A percentile compares a stretch with the other conserved stretches of the same genome.
Conservation (phyloP, 2,888 invertebrate species). For the Megastigmus dorsalis region DNA sequence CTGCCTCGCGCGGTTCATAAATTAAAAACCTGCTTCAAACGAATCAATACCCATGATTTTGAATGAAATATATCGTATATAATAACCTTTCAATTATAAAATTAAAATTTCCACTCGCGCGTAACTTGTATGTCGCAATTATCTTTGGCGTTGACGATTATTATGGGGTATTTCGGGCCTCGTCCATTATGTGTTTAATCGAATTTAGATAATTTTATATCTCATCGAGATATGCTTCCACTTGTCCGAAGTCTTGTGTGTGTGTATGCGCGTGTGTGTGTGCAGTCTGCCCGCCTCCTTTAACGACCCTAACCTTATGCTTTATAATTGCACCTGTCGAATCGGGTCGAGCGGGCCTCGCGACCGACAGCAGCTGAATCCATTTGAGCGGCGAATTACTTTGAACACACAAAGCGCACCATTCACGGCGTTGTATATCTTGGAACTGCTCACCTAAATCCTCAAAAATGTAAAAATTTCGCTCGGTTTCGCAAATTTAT, state of each 20-base stretch:
- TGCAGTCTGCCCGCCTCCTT: too few species aligned
- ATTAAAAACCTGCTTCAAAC: too few species aligned
- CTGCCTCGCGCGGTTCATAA: neutral
- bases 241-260: neutral
- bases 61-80: too few species aligned
- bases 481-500: too few species aligned
- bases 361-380: conserved; percentile 35
- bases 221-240: conserved; percentile 21
- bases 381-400: conserved; percentile 14
- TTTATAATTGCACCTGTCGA: conserved; percentile 53
- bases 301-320: conserved; percentile 24
- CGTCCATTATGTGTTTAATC: conserved; percentile 16
- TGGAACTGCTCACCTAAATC: neutral
- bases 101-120: conserved; percentile 32
- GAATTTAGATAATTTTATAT: conserved; percentile 50
- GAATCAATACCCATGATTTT: too few species aligned
- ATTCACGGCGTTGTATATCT: too few species aligned
- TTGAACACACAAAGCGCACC: neutral
- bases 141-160: too few species aligned
- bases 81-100: conserved; percentile 2
- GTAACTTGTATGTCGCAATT: too few species aligned
- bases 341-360: conserved; percentile 13
- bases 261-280: too few species aligned
- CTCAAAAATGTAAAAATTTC: neutral
- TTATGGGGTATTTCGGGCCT: neutral